phyloP scores from a whole-genome alignment of 2,888 invertebrate species.

The Melanostoma mellinum region DNA sequence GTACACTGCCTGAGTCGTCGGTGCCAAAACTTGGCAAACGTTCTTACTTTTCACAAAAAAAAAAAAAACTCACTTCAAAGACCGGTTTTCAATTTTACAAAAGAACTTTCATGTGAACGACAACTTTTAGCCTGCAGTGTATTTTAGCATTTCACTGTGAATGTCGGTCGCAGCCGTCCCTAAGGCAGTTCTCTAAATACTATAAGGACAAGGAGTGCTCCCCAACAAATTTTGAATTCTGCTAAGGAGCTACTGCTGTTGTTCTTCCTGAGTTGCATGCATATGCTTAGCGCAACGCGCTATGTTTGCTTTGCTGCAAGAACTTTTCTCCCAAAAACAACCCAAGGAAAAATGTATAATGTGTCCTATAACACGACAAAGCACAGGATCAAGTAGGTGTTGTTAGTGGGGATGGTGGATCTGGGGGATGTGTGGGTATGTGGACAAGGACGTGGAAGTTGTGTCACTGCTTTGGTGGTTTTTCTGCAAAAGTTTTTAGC shows the following conservation, averaged over 20 bases:
- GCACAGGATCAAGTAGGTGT: conserved; percentile 29
- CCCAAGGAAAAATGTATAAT: conserved; percentile 60
- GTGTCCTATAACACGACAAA: conserved; percentile 58
- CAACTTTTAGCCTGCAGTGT: conserved; percentile 63
- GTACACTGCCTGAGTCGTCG: too few relatives aligned
- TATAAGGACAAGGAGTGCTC: conserved; percentile 16
- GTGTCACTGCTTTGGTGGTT: conserved; percentile 61
- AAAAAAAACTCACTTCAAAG: conserved; percentile 16
- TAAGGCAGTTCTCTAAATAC: conserved; percentile 52
- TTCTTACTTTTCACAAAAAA: background rate
- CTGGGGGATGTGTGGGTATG: background rate
- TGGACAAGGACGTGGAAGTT: background rate
- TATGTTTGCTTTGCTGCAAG: conserved; percentile 54
- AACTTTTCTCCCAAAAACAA: conserved; percentile 55
- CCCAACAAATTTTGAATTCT: conserved; percentile 25
- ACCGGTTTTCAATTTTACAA: background rate
- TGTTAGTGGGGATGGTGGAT: background rate
- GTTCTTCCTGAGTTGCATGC: conserved; percentile 43
- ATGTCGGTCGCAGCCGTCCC: conserved; percentile 61
- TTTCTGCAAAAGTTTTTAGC: conserved; percentile 55
- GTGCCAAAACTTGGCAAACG: too few relatives aligned
- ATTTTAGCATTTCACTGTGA: conserved; percentile 16
- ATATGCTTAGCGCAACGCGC: conserved; percentile 42
- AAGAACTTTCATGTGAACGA: conserved; percentile 26
- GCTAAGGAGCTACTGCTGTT: conserved; percentile 36